Evolutionary conservation across 2,797 vertebrate species (phyloP).

Genomic region (Diceros bicornis): DNA sequence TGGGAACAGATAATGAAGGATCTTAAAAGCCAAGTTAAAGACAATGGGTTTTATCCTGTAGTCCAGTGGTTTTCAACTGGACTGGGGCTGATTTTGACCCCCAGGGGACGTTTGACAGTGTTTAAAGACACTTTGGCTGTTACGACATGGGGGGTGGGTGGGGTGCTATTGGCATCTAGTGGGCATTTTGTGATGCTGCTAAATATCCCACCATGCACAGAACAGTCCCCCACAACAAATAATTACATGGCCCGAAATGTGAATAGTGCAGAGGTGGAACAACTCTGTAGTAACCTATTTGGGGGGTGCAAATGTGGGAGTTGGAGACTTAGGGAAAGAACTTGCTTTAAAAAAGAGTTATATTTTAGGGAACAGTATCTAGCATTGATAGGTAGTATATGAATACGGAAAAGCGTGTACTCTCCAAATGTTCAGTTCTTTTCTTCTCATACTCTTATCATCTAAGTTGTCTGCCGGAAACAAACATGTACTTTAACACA

Average conservation of each 20-base stretch:
- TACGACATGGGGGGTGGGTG: not conserved
- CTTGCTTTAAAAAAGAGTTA: not conserved
- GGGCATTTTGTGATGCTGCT: not conserved
- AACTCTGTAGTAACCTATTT: not conserved
- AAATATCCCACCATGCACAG: not conserved
- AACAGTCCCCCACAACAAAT: not conserved
- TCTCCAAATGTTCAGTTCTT: not conserved
- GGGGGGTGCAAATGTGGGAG: not conserved
- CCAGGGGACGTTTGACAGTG: not conserved
- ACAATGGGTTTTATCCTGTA: not conserved
- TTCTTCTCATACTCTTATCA: conserved; percentile 28
- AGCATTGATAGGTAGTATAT: not conserved
- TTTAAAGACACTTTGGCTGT: not conserved
- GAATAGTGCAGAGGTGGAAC: not conserved
- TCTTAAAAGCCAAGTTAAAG: not conserved
- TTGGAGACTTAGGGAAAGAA: not conserved
- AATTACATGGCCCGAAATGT: not conserved
- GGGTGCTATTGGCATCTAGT: not conserved
- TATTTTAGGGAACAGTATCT: not conserved
- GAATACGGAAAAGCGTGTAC: not conserved
- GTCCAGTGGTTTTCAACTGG: not conserved
- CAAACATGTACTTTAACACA: conserved; percentile 26
- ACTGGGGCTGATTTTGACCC: not conserved
- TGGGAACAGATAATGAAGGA: not conserved
- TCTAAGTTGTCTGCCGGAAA: not conserved